phyloP scores from a whole-genome alignment of 2,888 invertebrate genomes.

The Chydorus sphaericus region DNA sequence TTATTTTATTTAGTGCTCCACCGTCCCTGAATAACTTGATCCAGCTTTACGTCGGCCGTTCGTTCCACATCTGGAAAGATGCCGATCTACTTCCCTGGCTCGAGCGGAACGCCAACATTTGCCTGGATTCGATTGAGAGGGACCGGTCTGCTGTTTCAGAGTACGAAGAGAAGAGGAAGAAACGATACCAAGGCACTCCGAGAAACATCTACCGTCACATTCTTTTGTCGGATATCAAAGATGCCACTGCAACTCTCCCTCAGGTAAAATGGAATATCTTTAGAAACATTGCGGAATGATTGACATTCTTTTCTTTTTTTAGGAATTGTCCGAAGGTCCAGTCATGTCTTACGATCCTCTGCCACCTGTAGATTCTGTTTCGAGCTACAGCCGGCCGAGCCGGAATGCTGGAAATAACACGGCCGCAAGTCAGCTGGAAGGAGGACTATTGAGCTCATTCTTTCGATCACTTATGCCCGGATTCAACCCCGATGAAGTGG shows the following conservation, averaged over 20 bases:
- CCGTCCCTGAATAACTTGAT: conserved; percentile 49
- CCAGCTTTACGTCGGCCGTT: conserved; percentile 54
- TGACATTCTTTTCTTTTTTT: conserved; percentile 16
- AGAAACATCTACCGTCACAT: conserved; percentile 52
- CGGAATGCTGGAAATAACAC: conserved; percentile 18
- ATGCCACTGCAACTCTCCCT: conserved; percentile 41
- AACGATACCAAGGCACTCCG: conserved; percentile 47
- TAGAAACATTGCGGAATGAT: conserved; percentile 24
- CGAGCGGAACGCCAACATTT: conserved; percentile 50
- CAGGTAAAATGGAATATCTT: conserved; percentile 31
- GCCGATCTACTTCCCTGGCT: conserved; percentile 57
- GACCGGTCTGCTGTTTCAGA: conserved; percentile 38
- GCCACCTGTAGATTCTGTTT: conserved; percentile 57
- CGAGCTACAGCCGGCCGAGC: conserved; percentile 44
- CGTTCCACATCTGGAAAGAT: conserved; percentile 64
- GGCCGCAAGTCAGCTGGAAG: conserved; percentile 20
- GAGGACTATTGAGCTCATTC: conserved; percentile 37
- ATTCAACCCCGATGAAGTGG: conserved; percentile 37
- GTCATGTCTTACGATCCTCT: conserved; percentile 62
- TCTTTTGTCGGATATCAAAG: conserved; percentile 52
- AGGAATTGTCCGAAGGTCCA: conserved; percentile 37
- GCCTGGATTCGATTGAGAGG: conserved; percentile 46
- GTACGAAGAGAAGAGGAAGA: conserved; percentile 35
- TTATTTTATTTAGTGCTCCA: conserved; percentile 35
- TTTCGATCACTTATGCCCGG: conserved; percentile 57